phyloP scores from a whole-genome alignment of 1,140 invertebrate species.

The Ptiloglossa arizonensis region DNA sequence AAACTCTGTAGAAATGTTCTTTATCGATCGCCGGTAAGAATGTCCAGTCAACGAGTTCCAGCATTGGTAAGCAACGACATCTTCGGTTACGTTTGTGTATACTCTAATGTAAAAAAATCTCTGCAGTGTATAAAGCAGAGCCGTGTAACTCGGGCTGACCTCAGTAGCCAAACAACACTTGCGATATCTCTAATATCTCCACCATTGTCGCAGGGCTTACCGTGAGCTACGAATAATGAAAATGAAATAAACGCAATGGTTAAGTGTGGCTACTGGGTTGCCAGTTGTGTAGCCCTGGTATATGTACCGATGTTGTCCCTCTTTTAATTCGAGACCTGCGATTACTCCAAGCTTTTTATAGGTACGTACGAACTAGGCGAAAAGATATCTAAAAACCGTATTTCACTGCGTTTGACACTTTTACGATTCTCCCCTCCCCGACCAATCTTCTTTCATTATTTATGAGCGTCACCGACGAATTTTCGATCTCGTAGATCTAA shows the following conservation, averaged over 20 bases:
- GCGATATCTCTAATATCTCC: too few relatives aligned
- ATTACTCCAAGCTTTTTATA: slow-evolving; percentile 17
- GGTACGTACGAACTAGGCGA: slow-evolving; percentile 24
- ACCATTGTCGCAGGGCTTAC: too few relatives aligned
- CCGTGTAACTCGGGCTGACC: too few relatives aligned
- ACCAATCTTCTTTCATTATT: background rate
- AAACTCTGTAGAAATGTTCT: background rate
- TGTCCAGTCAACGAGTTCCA: background rate
- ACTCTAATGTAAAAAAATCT: slow-evolving; percentile 31
- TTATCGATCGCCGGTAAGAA: background rate
- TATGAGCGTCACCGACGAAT: background rate
- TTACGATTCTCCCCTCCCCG: background rate
- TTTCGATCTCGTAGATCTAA: slow-evolving; percentile 4
- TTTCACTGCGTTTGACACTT: slow-evolving; percentile 12
- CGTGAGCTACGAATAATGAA: too few relatives aligned
- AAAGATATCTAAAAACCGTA: slow-evolving; percentile 30
- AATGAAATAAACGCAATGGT: too few relatives aligned
- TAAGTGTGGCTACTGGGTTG: too few relatives aligned
- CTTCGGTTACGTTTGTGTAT: background rate
- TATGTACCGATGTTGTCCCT: background rate
- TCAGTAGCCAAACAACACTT: too few relatives aligned
- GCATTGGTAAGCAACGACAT: background rate
- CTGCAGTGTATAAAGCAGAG: slow-evolving; percentile 19
- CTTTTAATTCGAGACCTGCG: background rate
- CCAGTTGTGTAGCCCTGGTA: too few relatives aligned